A percentile compares a stretch with the other conserved stretches of the same genome.
Conservation (phyloP, 2,888 invertebrate genomes). For the Acrobasis repandana region DNA sequence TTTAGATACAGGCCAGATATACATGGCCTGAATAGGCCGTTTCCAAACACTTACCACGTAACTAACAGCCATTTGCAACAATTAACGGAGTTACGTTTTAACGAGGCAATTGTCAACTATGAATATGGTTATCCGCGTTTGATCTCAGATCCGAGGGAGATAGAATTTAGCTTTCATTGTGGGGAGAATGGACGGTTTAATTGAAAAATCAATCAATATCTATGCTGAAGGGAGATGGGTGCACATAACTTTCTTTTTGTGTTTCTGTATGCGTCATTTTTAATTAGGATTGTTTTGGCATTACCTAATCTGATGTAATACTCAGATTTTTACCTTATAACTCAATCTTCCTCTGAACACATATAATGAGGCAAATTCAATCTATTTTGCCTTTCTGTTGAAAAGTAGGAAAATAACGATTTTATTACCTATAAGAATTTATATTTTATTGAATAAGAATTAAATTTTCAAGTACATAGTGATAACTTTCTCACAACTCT, state of each 20-base stretch:
- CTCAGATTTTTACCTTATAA: too few relatives aligned
- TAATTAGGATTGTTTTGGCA: too few relatives aligned
- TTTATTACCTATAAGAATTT: too few relatives aligned
- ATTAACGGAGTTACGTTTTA: slow-evolving; percentile 60
- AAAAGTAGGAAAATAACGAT: too few relatives aligned
- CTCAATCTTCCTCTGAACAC: too few relatives aligned
- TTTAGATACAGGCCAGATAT: neutral
- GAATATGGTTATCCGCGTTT: slow-evolving; percentile 20
- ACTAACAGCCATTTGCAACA: slow-evolving; percentile 69
- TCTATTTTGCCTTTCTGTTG: too few relatives aligned
- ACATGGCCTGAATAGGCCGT: slow-evolving; percentile 17
- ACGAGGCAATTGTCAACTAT: slow-evolving; percentile 59
- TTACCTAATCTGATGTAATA: too few relatives aligned
- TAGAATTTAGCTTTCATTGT: slow-evolving; percentile 35
- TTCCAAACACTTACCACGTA: slow-evolving; percentile 53
- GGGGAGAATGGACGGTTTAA: slow-evolving; percentile 19
- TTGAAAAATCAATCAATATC: slow-evolving; percentile 18
- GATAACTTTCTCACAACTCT: neutral
- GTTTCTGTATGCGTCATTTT: neutral
- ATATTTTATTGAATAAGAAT: too few relatives aligned
- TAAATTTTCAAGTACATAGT: too few relatives aligned
- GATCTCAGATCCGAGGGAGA: slow-evolving; percentile 33
- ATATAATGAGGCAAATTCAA: too few relatives aligned
- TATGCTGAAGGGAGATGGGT: slow-evolving; percentile 1
- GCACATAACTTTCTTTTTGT: neutral